Percentiles rank a stretch among this genome's conserved stretches.
Evolutionary conservation across 1,140 invertebrate genomes (phyloP).

Genomic region (Hyles euphorbiae): DNA sequence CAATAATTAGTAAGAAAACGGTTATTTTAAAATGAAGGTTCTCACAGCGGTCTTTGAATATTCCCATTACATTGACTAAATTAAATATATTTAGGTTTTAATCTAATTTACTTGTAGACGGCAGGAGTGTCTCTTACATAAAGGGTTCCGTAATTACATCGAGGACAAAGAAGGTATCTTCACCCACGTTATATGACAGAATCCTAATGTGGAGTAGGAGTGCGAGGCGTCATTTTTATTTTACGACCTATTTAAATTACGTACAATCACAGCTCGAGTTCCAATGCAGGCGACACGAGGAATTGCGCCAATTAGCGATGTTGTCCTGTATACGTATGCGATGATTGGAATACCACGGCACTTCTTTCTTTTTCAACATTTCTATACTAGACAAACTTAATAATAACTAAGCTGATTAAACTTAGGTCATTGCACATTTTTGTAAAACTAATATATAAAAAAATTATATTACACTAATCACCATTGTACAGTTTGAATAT

Average conservation of each 20-base stretch:
- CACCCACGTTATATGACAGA: background rate
- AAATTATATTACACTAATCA: slow-evolving; percentile 14
- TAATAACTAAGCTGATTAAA: slow-evolving; percentile 14
- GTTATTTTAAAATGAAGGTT: slow-evolving; percentile 4
- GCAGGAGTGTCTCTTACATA: no score
- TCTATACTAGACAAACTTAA: slow-evolving; percentile 21
- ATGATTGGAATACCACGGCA: slow-evolving; percentile 59
- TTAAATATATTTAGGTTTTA: slow-evolving; percentile 1
- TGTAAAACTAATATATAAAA: slow-evolving; percentile 23
- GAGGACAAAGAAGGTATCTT: no score
- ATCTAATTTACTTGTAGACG: no score
- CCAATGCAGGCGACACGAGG: slow-evolving; percentile 60
- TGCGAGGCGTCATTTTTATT: background rate
- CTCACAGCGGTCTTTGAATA: slow-evolving; percentile 26
- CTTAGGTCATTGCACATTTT: slow-evolving; percentile 28
- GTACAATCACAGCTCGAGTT: slow-evolving; percentile 65
- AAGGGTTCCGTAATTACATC: no score
- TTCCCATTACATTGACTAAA: slow-evolving; percentile 4
- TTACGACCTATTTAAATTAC: slow-evolving; percentile 25
- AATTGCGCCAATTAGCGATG: slow-evolving; percentile 49
- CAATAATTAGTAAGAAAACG: background rate
- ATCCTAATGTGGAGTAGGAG: background rate
- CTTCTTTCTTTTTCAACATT: slow-evolving; percentile 65
- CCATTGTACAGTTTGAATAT: background rate
- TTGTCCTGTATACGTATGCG: slow-evolving; percentile 55